Evolutionary conservation across 1,140 invertebrate genomes (phyloP).

Genomic region (Drosophila subpulchrella): DNA sequence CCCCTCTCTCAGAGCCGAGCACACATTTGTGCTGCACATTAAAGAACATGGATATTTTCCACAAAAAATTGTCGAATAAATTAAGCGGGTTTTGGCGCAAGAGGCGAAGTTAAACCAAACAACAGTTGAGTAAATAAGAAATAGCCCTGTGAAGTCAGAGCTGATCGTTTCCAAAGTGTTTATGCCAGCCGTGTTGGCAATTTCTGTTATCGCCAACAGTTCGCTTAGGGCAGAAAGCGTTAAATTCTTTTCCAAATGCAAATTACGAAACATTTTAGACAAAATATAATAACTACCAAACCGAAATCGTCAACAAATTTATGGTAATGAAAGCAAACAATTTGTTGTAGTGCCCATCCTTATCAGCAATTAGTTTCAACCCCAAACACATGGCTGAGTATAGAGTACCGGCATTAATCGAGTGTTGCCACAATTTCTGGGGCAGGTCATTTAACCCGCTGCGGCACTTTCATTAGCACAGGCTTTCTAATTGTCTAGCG

Average conservation of each 20-base stretch:
- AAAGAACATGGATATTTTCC: background rate
- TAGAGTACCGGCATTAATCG: conserved; percentile 5
- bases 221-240: conserved; percentile 1
- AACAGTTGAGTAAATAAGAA: conserved; percentile 39
- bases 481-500: conserved; percentile 55
- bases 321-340: conserved; percentile 12
- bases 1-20: background rate
- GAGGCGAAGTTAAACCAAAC: conserved; percentile 19
- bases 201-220: conserved; percentile 43
- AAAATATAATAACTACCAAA: conserved; percentile 4
- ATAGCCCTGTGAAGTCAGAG: background rate
- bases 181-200: conserved; percentile 36
- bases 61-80: conserved; percentile 14
- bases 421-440: conserved; percentile 39
- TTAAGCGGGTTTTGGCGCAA: conserved; percentile 9
- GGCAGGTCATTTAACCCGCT: conserved; percentile 71
- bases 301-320: background rate
- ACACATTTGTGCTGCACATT: background rate
- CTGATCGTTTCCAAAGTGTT: conserved; percentile 20
- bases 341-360: conserved; percentile 1
- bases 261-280: conserved; percentile 13
- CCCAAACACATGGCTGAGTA: conserved; percentile 19
- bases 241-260: conserved; percentile 33
- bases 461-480: conserved; percentile 64
- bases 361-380: conserved; percentile 44